Percentiles rank a stretch among this genome's conserved stretches.
Conservation (phyloP, 2,888 invertebrate species). For the Clanis bilineata region DNA sequence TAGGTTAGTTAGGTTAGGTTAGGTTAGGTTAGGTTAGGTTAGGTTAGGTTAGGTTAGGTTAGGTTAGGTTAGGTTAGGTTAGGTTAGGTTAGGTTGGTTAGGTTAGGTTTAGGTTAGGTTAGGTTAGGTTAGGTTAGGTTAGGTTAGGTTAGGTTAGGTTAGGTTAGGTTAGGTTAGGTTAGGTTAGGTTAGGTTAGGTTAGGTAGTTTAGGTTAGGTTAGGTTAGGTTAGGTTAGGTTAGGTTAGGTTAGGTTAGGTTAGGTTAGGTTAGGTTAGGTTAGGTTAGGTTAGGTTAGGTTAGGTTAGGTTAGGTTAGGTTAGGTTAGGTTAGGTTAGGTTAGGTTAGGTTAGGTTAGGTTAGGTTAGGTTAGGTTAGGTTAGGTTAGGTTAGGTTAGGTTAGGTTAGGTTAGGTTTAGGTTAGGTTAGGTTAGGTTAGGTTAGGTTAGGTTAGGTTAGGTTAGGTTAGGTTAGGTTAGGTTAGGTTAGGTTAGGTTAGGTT, state of each 20-base stretch:
- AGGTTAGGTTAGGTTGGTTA: not conserved
- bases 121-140: not conserved
- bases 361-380: not conserved
- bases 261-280: not conserved
- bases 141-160: not conserved
- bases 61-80: not conserved
- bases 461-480: not conserved
- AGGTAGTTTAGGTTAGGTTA: not conserved
- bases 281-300: not conserved
- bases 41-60: not conserved
- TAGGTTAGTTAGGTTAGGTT: not conserved
- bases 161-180: not conserved
- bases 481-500: not conserved
- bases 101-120: not conserved
- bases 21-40: not conserved
- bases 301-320: not conserved
- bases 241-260: not conserved
- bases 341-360: not conserved
- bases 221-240: not conserved
- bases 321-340: not conserved
- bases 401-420: not conserved
- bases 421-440: not conserved
- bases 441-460: not conserved
- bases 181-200: not conserved
- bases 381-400: not conserved